Evolutionary conservation across 2,113 vertebrate genomes (phyloP), one percentile per base, ranked within the genome.

Genomic region (Otus sunia): DNA sequence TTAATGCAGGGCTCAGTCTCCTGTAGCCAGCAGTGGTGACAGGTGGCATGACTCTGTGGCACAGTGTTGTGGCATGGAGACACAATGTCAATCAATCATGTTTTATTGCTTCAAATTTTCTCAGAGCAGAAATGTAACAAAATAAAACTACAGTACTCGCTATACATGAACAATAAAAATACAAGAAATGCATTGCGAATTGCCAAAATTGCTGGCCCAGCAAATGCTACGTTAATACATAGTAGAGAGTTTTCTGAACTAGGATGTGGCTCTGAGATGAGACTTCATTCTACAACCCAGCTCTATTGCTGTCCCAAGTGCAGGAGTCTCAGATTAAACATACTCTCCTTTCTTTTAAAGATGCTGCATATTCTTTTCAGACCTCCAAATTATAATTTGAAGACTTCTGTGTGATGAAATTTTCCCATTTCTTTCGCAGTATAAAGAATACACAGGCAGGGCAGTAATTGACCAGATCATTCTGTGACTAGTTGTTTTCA

Each of bases 61-160:
- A 79, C 72, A 55, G 68, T 37, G 47, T 62, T 71, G 58, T 64
- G 75, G 39, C 75, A 71, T 50, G 43, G 59, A 94, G 60, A 60
- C 29, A 56, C 72, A 62, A 27, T 87, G 73, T 83, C 96, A 81
- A 1, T 95, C 86, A 92, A n/a, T 96, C 63, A 62, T 55, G 30
- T 64, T 94, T 90, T 94, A 77, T 87, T 82, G 55, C 81, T 90
- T 89, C 75, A 85, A 21, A 39, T 84, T 92, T 93, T 93, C 73
- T 94, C 27, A 74, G 45, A 90, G 75, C 39, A 74, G 81, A 69
- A 79, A 30, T 21, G 47, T 74, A 79, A 84, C 53, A 85, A 90
- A 74, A 81, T 84, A 89, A 93, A 91, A 34, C 12, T 64, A 66
- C 12, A 30, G 29, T 47, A 43, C 30, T 71, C 67, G 26, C 32